These are phyloP conservation scores for Spilogale gracilis DNA, from an alignment of 2,113 vertebrate species.

Conservation along the genomic window DNA sequence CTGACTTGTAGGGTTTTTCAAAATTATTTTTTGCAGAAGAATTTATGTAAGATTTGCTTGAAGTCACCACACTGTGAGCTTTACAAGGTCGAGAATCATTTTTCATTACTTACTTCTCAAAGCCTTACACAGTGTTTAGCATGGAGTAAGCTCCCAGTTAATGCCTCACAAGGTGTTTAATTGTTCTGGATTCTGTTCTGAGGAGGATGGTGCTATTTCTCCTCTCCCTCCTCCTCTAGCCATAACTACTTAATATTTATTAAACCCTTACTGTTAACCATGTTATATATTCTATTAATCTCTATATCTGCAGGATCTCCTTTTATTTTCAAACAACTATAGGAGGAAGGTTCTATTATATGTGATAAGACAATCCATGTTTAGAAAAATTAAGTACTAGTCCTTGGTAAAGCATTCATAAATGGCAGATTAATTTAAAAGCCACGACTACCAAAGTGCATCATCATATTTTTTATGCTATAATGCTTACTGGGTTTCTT, in stretches of 20 bases:
- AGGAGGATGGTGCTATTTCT: background rate
- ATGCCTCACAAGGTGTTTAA: background rate
- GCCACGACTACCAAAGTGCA: background rate
- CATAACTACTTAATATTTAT: background rate
- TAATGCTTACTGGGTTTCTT: background rate
- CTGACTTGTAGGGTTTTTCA: background rate
- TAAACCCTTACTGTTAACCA: background rate
- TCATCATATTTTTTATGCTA: background rate
- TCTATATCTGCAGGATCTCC: background rate
- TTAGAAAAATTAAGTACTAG: background rate
- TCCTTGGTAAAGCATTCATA: background rate
- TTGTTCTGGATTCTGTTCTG: background rate
- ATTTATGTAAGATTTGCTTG: background rate
- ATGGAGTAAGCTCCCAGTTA: background rate
- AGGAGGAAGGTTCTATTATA: background rate
- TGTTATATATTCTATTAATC: background rate
- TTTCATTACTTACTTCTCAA: background rate
- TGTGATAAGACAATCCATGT: background rate
- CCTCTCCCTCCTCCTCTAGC: background rate
- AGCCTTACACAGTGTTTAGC: background rate
- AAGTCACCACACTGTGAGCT: background rate
- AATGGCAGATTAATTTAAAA: background rate
- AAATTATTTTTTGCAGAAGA: background rate
- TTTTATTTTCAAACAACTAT: background rate
- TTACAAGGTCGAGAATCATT: background rate